A percentile compares a stretch with the other conserved stretches of the same genome.
These are phyloP conservation scores for Dinothrombium tinctorium DNA, from an alignment of 1,140 invertebrate species.

Conservation along the genomic window DNA sequence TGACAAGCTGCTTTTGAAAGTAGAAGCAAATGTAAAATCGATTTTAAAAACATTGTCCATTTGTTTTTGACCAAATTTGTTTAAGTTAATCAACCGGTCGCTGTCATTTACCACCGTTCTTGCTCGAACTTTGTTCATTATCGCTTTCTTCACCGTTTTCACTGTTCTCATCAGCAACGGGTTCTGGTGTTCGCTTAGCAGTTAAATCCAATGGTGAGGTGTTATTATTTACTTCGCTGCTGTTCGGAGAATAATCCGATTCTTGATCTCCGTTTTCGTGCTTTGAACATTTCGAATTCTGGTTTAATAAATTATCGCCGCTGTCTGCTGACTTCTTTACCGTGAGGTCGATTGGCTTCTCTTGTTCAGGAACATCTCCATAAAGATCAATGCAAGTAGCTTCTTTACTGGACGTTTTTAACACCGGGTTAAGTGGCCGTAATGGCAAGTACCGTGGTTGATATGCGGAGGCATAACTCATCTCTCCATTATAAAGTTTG, in stretches of 20 bases:
- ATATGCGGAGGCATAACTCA: conserved; percentile 6
- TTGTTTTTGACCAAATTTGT: too few relatives aligned
- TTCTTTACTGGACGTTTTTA: conserved; percentile 2
- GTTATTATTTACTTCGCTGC: conserved; percentile 9
- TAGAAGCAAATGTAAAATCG: too few relatives aligned
- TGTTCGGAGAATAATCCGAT: conserved; percentile 10
- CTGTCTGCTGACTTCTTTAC: conserved; percentile 7
- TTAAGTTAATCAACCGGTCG: too few relatives aligned
- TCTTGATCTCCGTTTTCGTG: conserved; percentile 9
- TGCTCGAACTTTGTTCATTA: too few relatives aligned
- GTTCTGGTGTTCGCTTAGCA: background rate
- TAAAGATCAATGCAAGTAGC: background rate
- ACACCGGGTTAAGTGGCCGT: conserved; percentile 1
- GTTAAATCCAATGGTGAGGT: conserved; percentile 11
- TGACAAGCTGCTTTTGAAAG: too few relatives aligned
- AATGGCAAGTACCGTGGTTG: conserved; percentile 5
- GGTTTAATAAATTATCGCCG: background rate
- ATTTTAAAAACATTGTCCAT: too few relatives aligned
- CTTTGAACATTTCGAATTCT: background rate
- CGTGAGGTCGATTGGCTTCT: conserved; percentile 18
- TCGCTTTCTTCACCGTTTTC: too few relatives aligned
- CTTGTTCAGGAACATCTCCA: conserved; percentile 17
- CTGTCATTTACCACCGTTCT: too few relatives aligned
- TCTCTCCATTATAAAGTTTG: conserved; percentile 10
- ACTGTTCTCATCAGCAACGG: too few relatives aligned